Base-by-base conservation (phyloP, 2,113 vertebrate genomes). In the Hippocampus abdominalis region DNA sequence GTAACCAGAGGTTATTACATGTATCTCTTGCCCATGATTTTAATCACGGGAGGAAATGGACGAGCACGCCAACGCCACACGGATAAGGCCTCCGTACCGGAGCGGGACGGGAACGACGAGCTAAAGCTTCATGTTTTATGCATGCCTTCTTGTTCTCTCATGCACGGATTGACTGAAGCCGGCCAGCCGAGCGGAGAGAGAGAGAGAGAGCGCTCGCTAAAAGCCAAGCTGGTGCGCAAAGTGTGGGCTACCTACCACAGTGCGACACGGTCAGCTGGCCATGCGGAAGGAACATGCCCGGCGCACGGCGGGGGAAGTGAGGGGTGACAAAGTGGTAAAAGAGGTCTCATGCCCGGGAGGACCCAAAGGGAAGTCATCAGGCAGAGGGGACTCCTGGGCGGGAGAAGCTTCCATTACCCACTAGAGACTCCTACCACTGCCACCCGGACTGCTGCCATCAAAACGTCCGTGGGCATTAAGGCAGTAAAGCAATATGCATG, bases 311-410 rank as follows among this genome's bases (percentile, higher is more conserved):
- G 56, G 27, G 56, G 56, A 57, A 57, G 56, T 56, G 53, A 56
- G 53, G 53, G 53, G 53, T 56, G 53, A 56, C 53, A 56, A 56
- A 56, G 53, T 56, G 21, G 53, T 25, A 56, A 56, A 56, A 56
- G 53, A 56, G 53, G 53, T 56, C 53, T 56, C 53, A 56, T 56
- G 53, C n/a, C n/a, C 53, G 53, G 23, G 53, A 21, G 53, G 53
- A 56, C 53, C 23, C 12, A 11, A 56, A 21, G 49, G 49, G 49
- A 53, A 53, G 49, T 53, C 49, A n/a, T 53, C 49, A 53, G 53
- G 53, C 53, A 56, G 53, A 56, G 53, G 53, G 53, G 53, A 56
- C n/a, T 56, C 53, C 53, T 7, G 49, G 20, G 1, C 6, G 20
- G 20, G 48, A 21, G 49, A 51, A 21, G 20, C 6, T 51, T 21